Percentiles rank a stretch among this genome's conserved stretches.
phyloP scores from a whole-genome alignment of 2,888 invertebrate genomes.

The Meliscaeva auricollis region DNA sequence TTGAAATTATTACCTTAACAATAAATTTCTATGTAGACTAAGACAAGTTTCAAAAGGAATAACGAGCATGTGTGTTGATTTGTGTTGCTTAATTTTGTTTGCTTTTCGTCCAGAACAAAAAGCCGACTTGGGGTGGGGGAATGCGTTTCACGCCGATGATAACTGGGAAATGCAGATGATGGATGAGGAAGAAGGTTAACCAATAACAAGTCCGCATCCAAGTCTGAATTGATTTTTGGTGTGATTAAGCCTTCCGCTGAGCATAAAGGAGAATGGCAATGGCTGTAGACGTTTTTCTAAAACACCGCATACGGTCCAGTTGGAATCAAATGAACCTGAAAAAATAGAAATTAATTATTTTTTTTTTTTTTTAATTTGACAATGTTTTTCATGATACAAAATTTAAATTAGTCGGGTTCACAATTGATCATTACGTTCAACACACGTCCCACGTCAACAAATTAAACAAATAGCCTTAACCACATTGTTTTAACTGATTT shows the following conservation, averaged over 20 bases:
- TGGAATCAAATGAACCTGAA: constrained; percentile 95
- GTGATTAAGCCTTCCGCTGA: constrained; percentile 97
- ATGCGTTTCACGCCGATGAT: constrained; percentile 39
- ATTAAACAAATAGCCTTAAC: too few relatives aligned
- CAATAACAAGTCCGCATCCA: constrained; percentile 97
- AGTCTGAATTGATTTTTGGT: constrained; percentile 96
- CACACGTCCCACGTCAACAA: too few relatives aligned
- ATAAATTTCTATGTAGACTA: constrained; percentile 71
- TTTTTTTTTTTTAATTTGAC: too few relatives aligned
- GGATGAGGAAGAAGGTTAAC: constrained; percentile 85
- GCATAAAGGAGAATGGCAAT: constrained; percentile 95
- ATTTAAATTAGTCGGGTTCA: too few relatives aligned
- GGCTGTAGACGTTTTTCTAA: constrained; percentile 97
- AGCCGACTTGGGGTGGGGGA: constrained; percentile 25
- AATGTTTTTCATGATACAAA: too few relatives aligned
- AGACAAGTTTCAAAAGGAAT: constrained; percentile 65
- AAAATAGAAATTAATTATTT: constrained; percentile 28
- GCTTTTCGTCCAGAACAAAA: constrained; percentile 18
- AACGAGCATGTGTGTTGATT: constrained; percentile 57
- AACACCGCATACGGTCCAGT: constrained; percentile 96
- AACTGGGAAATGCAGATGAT: constrained; percentile 15
- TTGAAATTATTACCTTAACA: constrained; percentile 66
- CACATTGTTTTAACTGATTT: too few relatives aligned
- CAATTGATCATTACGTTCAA: too few relatives aligned
- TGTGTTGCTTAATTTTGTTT: constrained; percentile 47